These are phyloP conservation scores for Rhinella marina DNA, from an alignment of 2,797 vertebrate species.

Conservation along the genomic window DNA sequence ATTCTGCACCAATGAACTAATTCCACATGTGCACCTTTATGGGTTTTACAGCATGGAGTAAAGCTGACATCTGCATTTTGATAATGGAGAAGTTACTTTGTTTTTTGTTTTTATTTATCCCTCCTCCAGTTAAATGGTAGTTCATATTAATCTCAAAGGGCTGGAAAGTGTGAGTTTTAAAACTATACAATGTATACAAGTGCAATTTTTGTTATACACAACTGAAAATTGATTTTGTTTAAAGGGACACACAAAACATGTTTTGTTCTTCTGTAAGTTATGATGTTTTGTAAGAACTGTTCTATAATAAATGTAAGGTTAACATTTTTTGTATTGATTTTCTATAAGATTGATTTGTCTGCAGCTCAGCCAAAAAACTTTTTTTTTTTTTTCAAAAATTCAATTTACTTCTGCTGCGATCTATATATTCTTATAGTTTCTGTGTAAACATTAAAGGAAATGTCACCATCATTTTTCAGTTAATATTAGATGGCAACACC, in stretches of 20 bases:
- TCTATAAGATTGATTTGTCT: neutral
- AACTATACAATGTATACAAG: neutral
- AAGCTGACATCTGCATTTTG: neutral
- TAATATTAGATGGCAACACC: too few relatives aligned
- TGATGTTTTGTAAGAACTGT: slow-evolving; percentile 2
- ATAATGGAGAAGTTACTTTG: neutral
- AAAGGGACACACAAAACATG: neutral
- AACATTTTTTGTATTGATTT: neutral
- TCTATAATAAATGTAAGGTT: slow-evolving; percentile 3
- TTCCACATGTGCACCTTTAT: neutral
- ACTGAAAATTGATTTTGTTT: slow-evolving; percentile 5
- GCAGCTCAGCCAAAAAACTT: neutral
- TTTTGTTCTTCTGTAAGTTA: slow-evolving; percentile 3
- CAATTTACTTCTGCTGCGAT: too few relatives aligned
- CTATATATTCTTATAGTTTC: too few relatives aligned
- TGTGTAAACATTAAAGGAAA: too few relatives aligned
- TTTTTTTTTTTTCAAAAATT: too few relatives aligned
- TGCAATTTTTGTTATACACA: slow-evolving; percentile 11
- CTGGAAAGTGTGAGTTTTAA: neutral
- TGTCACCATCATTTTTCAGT: too few relatives aligned
- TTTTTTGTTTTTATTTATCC: too few relatives aligned
- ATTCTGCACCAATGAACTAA: neutral
- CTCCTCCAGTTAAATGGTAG: neutral
- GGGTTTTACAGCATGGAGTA: neutral
- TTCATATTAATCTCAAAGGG: neutral